phyloP scores from a whole-genome alignment of 2,888 invertebrate genomes.

The Plebejus melissa region DNA sequence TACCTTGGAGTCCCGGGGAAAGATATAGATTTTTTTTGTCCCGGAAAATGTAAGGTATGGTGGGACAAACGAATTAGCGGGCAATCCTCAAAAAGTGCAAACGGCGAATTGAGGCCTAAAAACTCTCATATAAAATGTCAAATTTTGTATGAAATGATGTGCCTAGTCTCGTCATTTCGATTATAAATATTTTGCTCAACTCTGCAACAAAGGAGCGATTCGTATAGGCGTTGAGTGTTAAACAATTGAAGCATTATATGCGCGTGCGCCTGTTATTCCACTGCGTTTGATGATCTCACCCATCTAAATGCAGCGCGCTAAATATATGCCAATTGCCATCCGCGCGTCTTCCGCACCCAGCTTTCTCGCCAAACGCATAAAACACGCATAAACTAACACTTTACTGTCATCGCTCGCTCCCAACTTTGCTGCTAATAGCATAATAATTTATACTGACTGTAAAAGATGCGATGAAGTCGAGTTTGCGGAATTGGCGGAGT shows the following conservation, averaged over 20 bases:
- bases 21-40: too few relatives aligned
- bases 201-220: background rate
- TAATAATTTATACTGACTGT: slow-evolving; percentile 5
- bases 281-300: slow-evolving; percentile 64
- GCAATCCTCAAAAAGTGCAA: background rate
- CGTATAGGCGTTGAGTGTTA: slow-evolving; percentile 11
- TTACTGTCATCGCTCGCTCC: slow-evolving; percentile 55
- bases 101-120: background rate
- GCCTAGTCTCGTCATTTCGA: background rate
- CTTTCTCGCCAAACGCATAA: slow-evolving; percentile 69
- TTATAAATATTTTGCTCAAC: background rate
- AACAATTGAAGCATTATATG: slow-evolving; percentile 22
- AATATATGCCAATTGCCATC: slow-evolving; percentile 64
- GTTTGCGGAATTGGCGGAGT: background rate
- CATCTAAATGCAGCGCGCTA: slow-evolving; percentile 69
- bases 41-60: too few relatives aligned
- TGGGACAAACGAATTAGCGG: too few relatives aligned
- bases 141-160: background rate
- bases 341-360: slow-evolving; percentile 62
- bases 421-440: slow-evolving; percentile 18
- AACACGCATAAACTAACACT: slow-evolving; percentile 67
- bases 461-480: background rate
- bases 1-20: too few relatives aligned
- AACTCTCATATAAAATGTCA: background rate
- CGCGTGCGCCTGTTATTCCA: slow-evolving; percentile 27